Percentiles rank a stretch among this genome's conserved stretches.
These are phyloP conservation scores for Escarpia spicata DNA, from an alignment of 2,888 invertebrate genomes.

Conservation along the genomic window DNA sequence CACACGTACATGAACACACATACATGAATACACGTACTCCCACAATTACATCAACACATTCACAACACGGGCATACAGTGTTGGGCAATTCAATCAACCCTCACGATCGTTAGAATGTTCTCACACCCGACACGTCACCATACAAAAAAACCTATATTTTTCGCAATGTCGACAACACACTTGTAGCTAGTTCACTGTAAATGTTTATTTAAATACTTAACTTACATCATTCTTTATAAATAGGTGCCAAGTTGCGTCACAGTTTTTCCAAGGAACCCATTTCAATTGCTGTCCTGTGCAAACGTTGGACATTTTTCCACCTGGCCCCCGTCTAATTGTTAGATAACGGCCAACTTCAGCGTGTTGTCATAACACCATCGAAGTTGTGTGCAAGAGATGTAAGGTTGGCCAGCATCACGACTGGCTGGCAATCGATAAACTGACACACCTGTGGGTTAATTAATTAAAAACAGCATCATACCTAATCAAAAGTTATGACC, in stretches of 20 bases:
- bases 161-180: not conserved
- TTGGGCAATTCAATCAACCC: not conserved
- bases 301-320: not conserved
- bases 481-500: not conserved
- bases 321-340: conserved; percentile 1
- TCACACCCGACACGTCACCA: not conserved
- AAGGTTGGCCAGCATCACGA: not conserved
- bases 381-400: not conserved
- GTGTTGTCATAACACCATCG: not conserved
- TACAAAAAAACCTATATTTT: not conserved
- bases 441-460: not conserved
- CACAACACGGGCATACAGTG: not conserved
- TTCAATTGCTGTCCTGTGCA: not conserved
- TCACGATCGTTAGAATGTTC: not conserved
- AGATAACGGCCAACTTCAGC: not conserved
- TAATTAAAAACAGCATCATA: conserved; percentile 6
- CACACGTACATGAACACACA: not conserved
- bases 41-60: not conserved
- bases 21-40: not conserved
- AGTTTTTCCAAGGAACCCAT: not conserved
- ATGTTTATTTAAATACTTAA: conserved; percentile 16
- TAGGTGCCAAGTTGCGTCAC: not conserved
- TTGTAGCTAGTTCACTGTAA: conserved; percentile 12
- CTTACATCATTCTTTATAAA: conserved; percentile 12
- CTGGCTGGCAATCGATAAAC: not conserved